phyloP scores from a whole-genome alignment of 2,113 vertebrate genomes.

The Rattus norvegicus region GRCr8 NC_086030.1:5594001-5594500 shows the following conservation, averaged over 20 bases:
- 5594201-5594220: neutral
- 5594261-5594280: neutral
- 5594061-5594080: neutral
- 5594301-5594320: neutral
- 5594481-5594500: neutral
- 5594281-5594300: slow-evolving; percentile 30
- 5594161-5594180: neutral
- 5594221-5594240: neutral
- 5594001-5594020: neutral
- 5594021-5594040: neutral
- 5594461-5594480: neutral
- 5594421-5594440: neutral
- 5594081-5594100: neutral
- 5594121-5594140: neutral
- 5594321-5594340: neutral
- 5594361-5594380: neutral
- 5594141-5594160: neutral
- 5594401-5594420: neutral
- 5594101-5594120: neutral
- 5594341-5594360: neutral
- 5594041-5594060: neutral
- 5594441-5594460: neutral
- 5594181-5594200: neutral
- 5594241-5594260: neutral
- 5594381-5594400: neutral